Evolutionary conservation across 2,797 vertebrate species (phyloP), one percentile per base, ranked within the genome.

Genomic region (Leuciscus waleckii): DNA sequence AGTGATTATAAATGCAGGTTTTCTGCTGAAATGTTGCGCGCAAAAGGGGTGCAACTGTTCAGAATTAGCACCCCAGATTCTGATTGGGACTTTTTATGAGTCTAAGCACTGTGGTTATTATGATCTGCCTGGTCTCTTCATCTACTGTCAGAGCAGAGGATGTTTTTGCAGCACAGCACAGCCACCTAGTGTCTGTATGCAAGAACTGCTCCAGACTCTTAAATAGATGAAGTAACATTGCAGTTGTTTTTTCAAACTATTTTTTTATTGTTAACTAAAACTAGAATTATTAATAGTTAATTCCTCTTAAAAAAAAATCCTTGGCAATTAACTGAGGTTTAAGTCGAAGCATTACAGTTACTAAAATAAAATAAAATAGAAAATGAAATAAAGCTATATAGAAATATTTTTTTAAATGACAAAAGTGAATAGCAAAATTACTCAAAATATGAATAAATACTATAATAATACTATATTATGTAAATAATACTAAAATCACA

Each of bases 161-260:
- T 16, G 69, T 51, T 46, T 65, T 37, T 21, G 32, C 19, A 41
- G 26, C 23, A 63, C 4, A 5, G 1, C 68, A 71, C 73, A 39
- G 79, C 89, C 90, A 86, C 54, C 90, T 89, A 84, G 89, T 86
- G 88, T 84, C 67, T 65, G 39, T 26, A 32, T 11, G 11, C 23
- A 7, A 35, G 54, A 85, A 86, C 63, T 89, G 69, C 80, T 4
- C 2, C 9, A 39, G 14, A 43, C 32, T 26, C 51, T 43, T 14
- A 67, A 39, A 39, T 51, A 11, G 26, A 79, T 67, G 2, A 65
- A 32, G 32, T 54, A 26, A 16, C 14, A 1, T 71, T 43, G 26
- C 8, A 9, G 16, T 61, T n/a, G 8, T 71, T 32, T 2, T 26
- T 58, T 75, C 6, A 14, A 56, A 37, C 46, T 14, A 29, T 35